Base-by-base conservation (phyloP, 2,113 vertebrate species). In the Limnothrissa miodon region DNA sequence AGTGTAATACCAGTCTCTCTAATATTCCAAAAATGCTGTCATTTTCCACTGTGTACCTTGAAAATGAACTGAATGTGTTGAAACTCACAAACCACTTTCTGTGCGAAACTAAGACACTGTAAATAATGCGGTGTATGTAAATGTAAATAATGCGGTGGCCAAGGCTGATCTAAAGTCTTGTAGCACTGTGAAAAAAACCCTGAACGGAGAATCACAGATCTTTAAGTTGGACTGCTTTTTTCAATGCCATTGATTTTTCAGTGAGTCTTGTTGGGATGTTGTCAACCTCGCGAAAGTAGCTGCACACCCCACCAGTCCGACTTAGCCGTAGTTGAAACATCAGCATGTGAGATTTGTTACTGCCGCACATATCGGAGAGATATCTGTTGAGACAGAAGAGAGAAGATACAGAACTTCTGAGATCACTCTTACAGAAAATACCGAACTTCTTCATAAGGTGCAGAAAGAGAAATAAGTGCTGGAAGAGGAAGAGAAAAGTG, bases 1-100 rank as follows among this genome's bases (percentile, higher is more conserved):
- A 29, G 7, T 9, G 13, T 70, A 70, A 70, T 70, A 70, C 62
- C 81, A 6, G 45, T 39, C 81, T 81, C 83, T 29, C 15, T 83
- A 70, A 70, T 70, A 70, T 70, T 70, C 29, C 62, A 36, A 70
- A n/a, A 70, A 70, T 70, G 29, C 62, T 36, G 29, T 70, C 33
- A 70, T 70, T 70, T 70, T 70, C 25, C 62, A 29, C 62, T 70
- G 62, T 70, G 29, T 70, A 8, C 25, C 62, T 36, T 36, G 29
- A 36, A 70, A 70, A 70, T 13, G 62, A 70, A 13, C 62, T 70
- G 25, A 42, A 42, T 2, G 42, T 42, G 51, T 56, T 2, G 51
- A 56, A 23, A 21, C 19, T 23, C n/a, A 59, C 56, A 59, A 59
- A 5, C 25, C 56, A 59, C 56, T 59, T 25, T 59, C 56, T 25